These are phyloP conservation scores for Sesamia inferens DNA, from an alignment of 2,888 invertebrate species.

Conservation along the genomic window DNA sequence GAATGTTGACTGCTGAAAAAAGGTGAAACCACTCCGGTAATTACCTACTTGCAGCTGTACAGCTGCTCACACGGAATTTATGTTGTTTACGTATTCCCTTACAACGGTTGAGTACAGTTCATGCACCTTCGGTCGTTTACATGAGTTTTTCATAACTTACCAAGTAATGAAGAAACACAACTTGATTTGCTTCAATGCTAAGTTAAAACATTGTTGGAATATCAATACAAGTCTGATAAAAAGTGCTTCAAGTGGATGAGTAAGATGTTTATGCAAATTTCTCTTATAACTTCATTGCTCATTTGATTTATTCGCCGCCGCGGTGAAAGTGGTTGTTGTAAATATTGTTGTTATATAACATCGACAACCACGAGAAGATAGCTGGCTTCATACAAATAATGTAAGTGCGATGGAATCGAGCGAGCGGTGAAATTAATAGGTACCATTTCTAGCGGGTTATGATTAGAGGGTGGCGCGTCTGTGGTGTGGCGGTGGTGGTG, in stretches of 20 bases:
- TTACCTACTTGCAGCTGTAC: constrained; percentile 18
- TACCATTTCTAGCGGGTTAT: constrained; percentile 57
- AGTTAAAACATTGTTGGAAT: constrained; percentile 14
- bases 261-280: constrained; percentile 36
- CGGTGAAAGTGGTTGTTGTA: constrained; percentile 49
- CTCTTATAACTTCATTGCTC: constrained; percentile 30
- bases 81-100: constrained; percentile 52
- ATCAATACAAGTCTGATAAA: constrained; percentile 17
- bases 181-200: constrained; percentile 16
- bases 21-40: constrained; percentile 34
- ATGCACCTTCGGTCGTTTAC: constrained; percentile 40
- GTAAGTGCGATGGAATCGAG: constrained; percentile 26
- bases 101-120: constrained; percentile 35
- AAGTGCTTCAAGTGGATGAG: constrained; percentile 18
- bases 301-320: constrained; percentile 28
- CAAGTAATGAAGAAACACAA: constrained; percentile 20
- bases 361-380: constrained; percentile 21
- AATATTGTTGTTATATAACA: constrained; percentile 36
- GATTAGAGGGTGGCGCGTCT: constrained; percentile 55
- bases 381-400: constrained; percentile 24
- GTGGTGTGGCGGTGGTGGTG: constrained; percentile 47
- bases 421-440: constrained; percentile 55
- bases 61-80: constrained; percentile 45
- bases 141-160: constrained; percentile 41
- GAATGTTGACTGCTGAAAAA: constrained; percentile 47